Conservation (phyloP, 2,113 vertebrate genomes). For the Tauraco erythrolophus region DNA sequence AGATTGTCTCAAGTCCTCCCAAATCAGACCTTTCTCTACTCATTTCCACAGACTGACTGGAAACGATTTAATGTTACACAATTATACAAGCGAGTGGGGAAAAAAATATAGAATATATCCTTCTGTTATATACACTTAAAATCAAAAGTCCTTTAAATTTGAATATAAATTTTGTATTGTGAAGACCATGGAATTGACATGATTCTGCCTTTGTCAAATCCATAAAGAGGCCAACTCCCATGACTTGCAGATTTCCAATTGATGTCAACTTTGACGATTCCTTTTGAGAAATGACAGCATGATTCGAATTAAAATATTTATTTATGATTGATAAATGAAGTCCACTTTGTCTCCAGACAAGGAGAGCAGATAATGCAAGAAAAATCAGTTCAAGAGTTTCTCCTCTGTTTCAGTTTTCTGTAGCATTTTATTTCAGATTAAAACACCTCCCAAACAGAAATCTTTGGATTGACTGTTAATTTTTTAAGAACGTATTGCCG, state of each 20-base stretch:
- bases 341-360: not conserved
- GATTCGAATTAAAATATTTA: conserved; percentile 2
- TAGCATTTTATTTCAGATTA: not conserved
- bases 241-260: not conserved
- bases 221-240: not conserved
- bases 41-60: not conserved
- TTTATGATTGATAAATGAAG: not conserved
- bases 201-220: not conserved
- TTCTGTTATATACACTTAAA: not conserved
- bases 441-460: not conserved
- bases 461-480: not conserved
- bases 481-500: not conserved
- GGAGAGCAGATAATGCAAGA: not conserved
- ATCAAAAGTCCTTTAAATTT: not conserved
- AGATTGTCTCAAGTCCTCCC: not conserved
- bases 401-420: not conserved
- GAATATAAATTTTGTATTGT: not conserved
- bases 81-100: not conserved
- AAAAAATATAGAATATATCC: not conserved
- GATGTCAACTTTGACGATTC: conserved; percentile 1
- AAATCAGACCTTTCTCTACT: not conserved
- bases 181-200: not conserved
- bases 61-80: not conserved
- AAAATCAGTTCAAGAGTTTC: not conserved
- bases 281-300: not conserved